These are phyloP conservation scores for Centruroides sculpturatus DNA, from an alignment of 1,140 invertebrate species.

Conservation along the genomic window DNA sequence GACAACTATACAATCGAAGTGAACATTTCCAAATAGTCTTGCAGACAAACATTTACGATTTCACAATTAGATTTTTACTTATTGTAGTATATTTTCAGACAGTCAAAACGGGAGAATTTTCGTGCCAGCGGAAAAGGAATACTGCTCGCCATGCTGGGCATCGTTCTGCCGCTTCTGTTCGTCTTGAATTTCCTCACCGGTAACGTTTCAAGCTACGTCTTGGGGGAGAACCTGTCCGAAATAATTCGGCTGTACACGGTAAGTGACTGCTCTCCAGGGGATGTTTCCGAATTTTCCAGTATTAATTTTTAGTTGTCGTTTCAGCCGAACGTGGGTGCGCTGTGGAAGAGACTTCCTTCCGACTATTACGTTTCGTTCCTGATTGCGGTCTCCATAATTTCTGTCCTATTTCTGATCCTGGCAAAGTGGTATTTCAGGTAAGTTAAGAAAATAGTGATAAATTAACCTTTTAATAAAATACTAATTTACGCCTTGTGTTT, in stretches of 20 bases:
- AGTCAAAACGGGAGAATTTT: slow-evolving; percentile 23
- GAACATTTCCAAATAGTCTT: background rate
- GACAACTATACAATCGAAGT: background rate
- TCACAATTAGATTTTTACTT: background rate
- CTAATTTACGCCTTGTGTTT: background rate
- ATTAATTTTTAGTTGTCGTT: background rate
- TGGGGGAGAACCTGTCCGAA: slow-evolving; percentile 25
- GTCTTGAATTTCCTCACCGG: slow-evolving; percentile 30
- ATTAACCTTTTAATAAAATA: background rate
- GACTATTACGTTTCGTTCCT: slow-evolving; percentile 28
- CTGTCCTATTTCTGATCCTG: slow-evolving; percentile 28
- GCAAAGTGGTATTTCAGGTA: slow-evolving; percentile 29
- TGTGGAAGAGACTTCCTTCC: slow-evolving; percentile 28
- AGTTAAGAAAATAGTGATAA: background rate
- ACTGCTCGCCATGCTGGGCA: slow-evolving; percentile 27
- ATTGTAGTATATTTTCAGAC: background rate
- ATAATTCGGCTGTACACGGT: slow-evolving; percentile 28
- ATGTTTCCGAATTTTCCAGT: no score
- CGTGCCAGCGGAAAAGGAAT: slow-evolving; percentile 25
- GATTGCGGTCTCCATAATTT: slow-evolving; percentile 24
- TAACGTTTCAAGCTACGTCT: slow-evolving; percentile 24
- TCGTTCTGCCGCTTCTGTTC: slow-evolving; percentile 30
- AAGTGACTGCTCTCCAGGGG: slow-evolving; percentile 5
- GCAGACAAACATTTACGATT: background rate
- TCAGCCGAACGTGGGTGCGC: slow-evolving; percentile 27